Evolutionary conservation across 2,797 vertebrate species (phyloP).

Genomic region (Anguilla pacifica): DNA sequence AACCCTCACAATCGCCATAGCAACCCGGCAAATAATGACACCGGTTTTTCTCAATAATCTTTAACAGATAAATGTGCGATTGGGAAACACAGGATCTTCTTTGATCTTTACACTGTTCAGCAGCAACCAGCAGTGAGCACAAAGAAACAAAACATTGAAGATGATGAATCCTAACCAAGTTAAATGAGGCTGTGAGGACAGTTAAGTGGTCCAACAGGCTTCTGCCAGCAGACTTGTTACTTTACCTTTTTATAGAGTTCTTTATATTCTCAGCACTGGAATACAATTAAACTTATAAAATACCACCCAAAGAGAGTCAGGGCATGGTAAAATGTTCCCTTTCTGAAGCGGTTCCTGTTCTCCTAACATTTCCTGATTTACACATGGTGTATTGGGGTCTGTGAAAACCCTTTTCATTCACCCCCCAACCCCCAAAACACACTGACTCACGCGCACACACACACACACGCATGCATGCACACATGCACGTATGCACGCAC

Average conservation of each 20-base stretch:
- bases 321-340: background rate
- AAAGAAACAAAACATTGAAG: background rate
- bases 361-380: background rate
- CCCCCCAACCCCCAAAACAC: background rate
- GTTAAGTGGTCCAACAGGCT: background rate
- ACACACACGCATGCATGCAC: constrained; percentile 33
- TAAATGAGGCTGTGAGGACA: constrained; percentile 3
- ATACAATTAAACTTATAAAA: constrained; percentile 8
- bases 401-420: background rate
- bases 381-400: background rate
- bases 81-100: background rate
- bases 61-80: background rate
- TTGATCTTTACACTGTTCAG: background rate
- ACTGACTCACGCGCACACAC: background rate
- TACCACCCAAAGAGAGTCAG: background rate
- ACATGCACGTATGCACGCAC: background rate
- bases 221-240: background rate
- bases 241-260: constrained; percentile 17
- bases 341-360: background rate
- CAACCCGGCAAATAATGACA: background rate
- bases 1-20: background rate
- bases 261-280: constrained; percentile 12
- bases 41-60: background rate
- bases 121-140: background rate
- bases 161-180: constrained; percentile 11